These are phyloP conservation scores for Phlogophora meticulosa DNA, from an alignment of 2,888 invertebrate genomes.

Conservation along the genomic window DNA sequence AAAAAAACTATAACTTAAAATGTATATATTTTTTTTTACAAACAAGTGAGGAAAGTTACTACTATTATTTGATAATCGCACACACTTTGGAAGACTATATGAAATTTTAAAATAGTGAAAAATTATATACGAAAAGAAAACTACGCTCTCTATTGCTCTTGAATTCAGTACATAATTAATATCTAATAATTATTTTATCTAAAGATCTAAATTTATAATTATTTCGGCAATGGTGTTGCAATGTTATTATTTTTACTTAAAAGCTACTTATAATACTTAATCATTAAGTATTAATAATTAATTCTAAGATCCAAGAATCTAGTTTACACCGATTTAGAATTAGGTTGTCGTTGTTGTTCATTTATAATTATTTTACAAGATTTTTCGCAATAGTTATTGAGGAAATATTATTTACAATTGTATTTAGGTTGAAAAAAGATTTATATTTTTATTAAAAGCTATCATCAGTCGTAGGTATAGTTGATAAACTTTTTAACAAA, in stretches of 20 bases:
- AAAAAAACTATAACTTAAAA: not conserved
- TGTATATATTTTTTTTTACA: conserved; percentile 31
- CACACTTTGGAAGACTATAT: conserved; percentile 89
- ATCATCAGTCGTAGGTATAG: conserved; percentile 86
- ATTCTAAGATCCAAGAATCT: conserved; percentile 73
- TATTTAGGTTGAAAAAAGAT: conserved; percentile 77
- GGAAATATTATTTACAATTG: conserved; percentile 75
- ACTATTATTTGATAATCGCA: conserved; percentile 77
- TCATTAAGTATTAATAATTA: conserved; percentile 56
- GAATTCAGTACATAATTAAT: conserved; percentile 80
- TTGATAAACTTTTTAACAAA: conserved; percentile 66
- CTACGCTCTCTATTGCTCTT: conserved; percentile 82
- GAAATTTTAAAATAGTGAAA: conserved; percentile 76
- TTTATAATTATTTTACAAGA: conserved; percentile 73
- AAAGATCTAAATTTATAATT: conserved; percentile 72
- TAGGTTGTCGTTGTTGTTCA: conserved; percentile 89
- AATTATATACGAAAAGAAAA: conserved; percentile 67
- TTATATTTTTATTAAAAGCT: conserved; percentile 74
- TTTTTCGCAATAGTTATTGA: conserved; percentile 66
- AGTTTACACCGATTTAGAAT: conserved; percentile 89
- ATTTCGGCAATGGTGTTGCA: conserved; percentile 84
- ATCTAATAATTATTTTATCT: conserved; percentile 71
- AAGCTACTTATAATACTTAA: conserved; percentile 66
- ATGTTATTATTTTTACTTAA: conserved; percentile 77
- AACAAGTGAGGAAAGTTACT: conserved; percentile 64